Conservation (phyloP, 2,113 vertebrate genomes). For the Aleadryas rufinucha region DNA sequence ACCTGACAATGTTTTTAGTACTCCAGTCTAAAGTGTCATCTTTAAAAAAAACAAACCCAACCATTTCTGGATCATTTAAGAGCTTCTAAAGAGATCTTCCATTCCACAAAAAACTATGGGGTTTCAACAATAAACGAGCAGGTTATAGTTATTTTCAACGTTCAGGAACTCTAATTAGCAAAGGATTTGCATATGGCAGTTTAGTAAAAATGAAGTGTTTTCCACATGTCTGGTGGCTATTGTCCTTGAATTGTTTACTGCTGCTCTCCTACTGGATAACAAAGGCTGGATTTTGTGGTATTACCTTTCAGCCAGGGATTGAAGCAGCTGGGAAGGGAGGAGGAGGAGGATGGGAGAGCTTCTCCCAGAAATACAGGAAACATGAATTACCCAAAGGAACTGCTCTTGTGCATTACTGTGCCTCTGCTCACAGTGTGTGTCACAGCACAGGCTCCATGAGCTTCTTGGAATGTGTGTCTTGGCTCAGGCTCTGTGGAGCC, state of each 20-base stretch:
- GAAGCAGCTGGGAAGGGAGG: background rate
- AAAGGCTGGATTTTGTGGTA: slow-evolving; percentile 1
- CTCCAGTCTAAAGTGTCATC: background rate
- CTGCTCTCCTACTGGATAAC: background rate
- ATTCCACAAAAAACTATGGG: background rate
- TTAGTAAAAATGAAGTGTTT: background rate
- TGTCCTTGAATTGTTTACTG: background rate
- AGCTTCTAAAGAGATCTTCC: background rate
- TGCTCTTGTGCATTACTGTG: background rate
- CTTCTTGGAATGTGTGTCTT: background rate
- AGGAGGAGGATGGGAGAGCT: background rate
- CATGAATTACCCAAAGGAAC: background rate
- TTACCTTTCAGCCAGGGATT: background rate
- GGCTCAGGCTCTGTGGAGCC: background rate
- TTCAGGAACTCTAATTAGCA: background rate
- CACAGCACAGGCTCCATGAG: background rate
- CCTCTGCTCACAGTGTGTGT: background rate
- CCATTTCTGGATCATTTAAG: background rate
- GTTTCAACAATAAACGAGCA: background rate
- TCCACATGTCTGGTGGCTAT: background rate
- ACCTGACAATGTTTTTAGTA: background rate
- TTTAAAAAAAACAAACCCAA: background rate
- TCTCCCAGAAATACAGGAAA: background rate
- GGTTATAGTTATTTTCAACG: background rate
- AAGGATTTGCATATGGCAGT: background rate